A percentile compares a stretch with the other conserved stretches of the same genome.
Evolutionary conservation across 1,140 invertebrate species (phyloP).

Genomic region (Halictus rubicundus): DNA sequence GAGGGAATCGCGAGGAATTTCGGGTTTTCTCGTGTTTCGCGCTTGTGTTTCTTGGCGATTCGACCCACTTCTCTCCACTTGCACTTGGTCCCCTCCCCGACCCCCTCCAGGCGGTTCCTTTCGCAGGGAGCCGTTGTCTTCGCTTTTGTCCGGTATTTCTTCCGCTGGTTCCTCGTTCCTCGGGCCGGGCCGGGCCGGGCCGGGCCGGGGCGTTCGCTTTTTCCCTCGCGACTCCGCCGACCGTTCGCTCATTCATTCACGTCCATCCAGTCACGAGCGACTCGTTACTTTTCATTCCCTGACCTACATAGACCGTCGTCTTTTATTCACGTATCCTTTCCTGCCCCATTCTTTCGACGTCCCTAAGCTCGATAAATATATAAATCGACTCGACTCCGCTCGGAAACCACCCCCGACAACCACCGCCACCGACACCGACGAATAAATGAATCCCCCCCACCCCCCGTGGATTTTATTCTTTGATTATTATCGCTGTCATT

Average conservation of each 20-base stretch:
- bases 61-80: background rate
- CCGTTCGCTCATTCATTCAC: slow-evolving; percentile 61
- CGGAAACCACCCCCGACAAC: background rate
- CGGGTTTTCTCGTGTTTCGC: background rate
- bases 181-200: background rate
- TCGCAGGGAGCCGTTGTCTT: slow-evolving; percentile 16
- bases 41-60: background rate
- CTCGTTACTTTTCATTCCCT: slow-evolving; percentile 61
- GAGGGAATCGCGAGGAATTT: background rate
- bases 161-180: slow-evolving; percentile 16
- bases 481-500: too few species aligned
- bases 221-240: slow-evolving; percentile 32
- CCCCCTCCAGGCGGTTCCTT: background rate
- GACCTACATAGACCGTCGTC: slow-evolving; percentile 45
- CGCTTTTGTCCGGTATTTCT: slow-evolving; percentile 35
- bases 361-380: slow-evolving; percentile 28
- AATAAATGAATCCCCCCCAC: background rate
- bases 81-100: background rate
- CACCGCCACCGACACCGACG: too few species aligned
- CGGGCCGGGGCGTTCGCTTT: background rate
- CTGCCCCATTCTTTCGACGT: background rate
- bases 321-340: slow-evolving; percentile 41
- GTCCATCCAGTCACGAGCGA: slow-evolving; percentile 56
- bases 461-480: too few species aligned
- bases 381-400: slow-evolving; percentile 3